Evolutionary conservation across 2,797 vertebrate genomes (phyloP).

Genomic region (Gouania willdenowi): DNA sequence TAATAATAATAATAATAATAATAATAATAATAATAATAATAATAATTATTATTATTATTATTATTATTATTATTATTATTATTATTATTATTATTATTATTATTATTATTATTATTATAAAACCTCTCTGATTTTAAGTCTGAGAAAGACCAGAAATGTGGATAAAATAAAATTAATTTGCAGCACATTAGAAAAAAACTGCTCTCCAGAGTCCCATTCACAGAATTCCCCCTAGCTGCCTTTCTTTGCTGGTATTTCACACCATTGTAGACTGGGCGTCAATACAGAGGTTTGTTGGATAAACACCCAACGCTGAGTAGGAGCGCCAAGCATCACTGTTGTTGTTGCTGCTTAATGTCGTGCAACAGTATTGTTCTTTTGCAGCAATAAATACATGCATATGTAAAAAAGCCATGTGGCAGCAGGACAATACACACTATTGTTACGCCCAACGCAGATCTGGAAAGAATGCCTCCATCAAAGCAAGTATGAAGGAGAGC

Average conservation of each 20-base stretch:
- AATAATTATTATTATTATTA: too few relatives aligned
- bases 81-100: too few relatives aligned
- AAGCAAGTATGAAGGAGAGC: conserved; percentile 22
- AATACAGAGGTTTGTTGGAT: conserved; percentile 60
- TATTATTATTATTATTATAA: too few relatives aligned
- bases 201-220: conserved; percentile 36
- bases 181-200: conserved; percentile 6
- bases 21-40: too few relatives aligned
- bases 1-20: too few relatives aligned
- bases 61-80: too few relatives aligned
- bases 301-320: conserved; percentile 74
- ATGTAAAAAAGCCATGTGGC: conserved; percentile 72
- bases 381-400: conserved; percentile 76
- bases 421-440: conserved; percentile 62
- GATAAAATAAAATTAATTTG: too few relatives aligned
- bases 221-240: conserved; percentile 44
- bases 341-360: conserved; percentile 72
- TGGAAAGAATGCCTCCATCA: conserved; percentile 44
- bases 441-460: conserved; percentile 52
- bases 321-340: conserved; percentile 72
- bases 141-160: too few relatives aligned
- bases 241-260: conserved; percentile 58
- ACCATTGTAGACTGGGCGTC: conserved; percentile 43
- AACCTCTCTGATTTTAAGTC: too few relatives aligned
- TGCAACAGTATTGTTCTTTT: conserved; percentile 72